A percentile compares a stretch with the other conserved stretches of the same genome.
Conservation (phyloP, 2,888 invertebrate genomes). For the Dryobota labecula region DNA sequence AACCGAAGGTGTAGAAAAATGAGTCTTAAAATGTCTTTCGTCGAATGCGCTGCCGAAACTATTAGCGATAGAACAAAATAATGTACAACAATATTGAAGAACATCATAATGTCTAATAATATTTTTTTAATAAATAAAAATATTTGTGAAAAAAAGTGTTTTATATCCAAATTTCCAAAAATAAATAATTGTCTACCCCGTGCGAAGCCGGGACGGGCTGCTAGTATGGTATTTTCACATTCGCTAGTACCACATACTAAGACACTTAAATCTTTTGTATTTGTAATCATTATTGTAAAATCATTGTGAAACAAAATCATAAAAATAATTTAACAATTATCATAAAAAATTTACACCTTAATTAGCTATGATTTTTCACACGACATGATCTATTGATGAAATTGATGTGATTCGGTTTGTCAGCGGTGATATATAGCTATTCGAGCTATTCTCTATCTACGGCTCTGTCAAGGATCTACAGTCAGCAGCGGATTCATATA, state of each 20-base stretch:
- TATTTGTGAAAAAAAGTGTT: too few relatives aligned
- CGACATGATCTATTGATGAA: constrained; percentile 29
- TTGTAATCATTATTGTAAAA: constrained; percentile 51
- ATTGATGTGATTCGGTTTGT: constrained; percentile 3
- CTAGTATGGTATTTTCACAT: constrained; percentile 80
- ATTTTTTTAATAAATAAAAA: too few relatives aligned
- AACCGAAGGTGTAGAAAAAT: too few relatives aligned
- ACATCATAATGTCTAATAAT: too few relatives aligned
- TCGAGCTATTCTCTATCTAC: background rate
- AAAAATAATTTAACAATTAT: constrained; percentile 43
- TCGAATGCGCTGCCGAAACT: too few relatives aligned
- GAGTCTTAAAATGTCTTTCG: too few relatives aligned
- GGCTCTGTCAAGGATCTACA: background rate
- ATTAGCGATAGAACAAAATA: too few relatives aligned
- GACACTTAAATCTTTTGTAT: constrained; percentile 51
- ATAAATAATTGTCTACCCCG: too few relatives aligned
- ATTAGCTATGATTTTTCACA: constrained; percentile 13
- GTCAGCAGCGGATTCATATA: too few relatives aligned
- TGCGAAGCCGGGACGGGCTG: too few relatives aligned
- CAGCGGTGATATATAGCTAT: background rate
- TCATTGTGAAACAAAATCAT: constrained; percentile 29
- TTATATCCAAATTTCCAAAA: too few relatives aligned
- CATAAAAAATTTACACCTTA: background rate
- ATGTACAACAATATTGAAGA: too few relatives aligned
- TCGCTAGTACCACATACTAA: constrained; percentile 72